Conservation (phyloP, 2,113 vertebrate genomes). For the Cavia porcellus region DNA sequence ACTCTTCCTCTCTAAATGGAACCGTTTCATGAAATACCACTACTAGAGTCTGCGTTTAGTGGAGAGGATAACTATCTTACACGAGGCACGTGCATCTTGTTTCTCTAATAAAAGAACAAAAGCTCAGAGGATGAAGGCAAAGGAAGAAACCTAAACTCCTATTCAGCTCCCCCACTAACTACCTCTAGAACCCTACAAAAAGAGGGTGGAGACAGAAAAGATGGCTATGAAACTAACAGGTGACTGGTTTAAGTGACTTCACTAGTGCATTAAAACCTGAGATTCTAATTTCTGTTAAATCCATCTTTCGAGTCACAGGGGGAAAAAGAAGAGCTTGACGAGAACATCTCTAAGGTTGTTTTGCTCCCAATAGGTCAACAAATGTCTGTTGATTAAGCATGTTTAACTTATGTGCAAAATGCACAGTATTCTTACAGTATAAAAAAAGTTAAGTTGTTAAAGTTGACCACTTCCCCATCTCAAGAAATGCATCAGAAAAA, state of each 20-base stretch:
- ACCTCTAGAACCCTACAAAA: neutral
- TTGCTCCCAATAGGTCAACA: neutral
- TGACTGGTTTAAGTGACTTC: constrained; percentile 3
- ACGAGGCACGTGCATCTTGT: neutral
- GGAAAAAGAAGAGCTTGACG: neutral
- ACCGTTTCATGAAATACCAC: neutral
- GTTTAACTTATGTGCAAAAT: constrained; percentile 9
- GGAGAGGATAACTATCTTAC: neutral
- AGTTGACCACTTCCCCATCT: neutral
- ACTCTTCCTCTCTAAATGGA: neutral
- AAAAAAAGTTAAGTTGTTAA: constrained; percentile 16
- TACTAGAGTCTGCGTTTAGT: neutral
- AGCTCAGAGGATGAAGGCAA: neutral
- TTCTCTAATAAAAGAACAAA: constrained; percentile 12
- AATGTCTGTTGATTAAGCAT: neutral
- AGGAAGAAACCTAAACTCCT: neutral
- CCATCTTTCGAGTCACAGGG: constrained; percentile 11
- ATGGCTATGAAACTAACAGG: neutral
- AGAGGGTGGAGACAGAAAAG: neutral
- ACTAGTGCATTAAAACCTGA: neutral
- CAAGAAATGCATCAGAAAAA: constrained; percentile 33
- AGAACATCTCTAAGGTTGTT: constrained; percentile 20
- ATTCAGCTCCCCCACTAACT: neutral
- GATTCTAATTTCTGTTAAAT: constrained; percentile 42
- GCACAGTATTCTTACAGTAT: neutral